These are phyloP conservation scores for Amazona vittata DNA, from an alignment of 2,113 vertebrate genomes.

Conservation along the genomic window DNA sequence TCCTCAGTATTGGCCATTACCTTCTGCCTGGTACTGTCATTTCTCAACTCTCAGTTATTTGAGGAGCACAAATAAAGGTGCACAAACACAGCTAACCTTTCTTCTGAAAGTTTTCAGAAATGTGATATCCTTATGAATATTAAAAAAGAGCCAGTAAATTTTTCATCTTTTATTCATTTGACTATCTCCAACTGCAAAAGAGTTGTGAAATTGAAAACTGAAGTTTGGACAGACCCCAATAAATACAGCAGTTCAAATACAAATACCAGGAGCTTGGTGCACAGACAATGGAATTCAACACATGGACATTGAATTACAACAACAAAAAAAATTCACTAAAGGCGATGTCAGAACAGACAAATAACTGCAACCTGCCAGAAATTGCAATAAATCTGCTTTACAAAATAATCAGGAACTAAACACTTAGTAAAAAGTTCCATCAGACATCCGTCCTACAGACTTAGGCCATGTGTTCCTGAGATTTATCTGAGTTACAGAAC, in stretches of 20 bases:
- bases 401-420: background rate
- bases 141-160: background rate
- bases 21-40: background rate
- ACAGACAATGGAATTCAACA: constrained; percentile 3
- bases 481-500: background rate
- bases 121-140: background rate
- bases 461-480: background rate
- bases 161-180: constrained; percentile 63
- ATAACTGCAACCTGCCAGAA: background rate
- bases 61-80: background rate
- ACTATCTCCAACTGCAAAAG: constrained; percentile 2
- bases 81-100: background rate
- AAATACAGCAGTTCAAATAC: constrained; percentile 59
- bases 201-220: constrained; percentile 14
- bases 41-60: background rate
- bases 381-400: background rate
- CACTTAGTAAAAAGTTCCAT: background rate
- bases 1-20: background rate
- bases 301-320: background rate
- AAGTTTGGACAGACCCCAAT: background rate
- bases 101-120: background rate
- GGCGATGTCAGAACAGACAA: constrained; percentile 7
- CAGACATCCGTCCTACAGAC: background rate
- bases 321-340: background rate
- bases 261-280: constrained; percentile 27